Evolutionary conservation across 2,113 vertebrate species (phyloP).

Genomic region (Cavia porcellus): DNA sequence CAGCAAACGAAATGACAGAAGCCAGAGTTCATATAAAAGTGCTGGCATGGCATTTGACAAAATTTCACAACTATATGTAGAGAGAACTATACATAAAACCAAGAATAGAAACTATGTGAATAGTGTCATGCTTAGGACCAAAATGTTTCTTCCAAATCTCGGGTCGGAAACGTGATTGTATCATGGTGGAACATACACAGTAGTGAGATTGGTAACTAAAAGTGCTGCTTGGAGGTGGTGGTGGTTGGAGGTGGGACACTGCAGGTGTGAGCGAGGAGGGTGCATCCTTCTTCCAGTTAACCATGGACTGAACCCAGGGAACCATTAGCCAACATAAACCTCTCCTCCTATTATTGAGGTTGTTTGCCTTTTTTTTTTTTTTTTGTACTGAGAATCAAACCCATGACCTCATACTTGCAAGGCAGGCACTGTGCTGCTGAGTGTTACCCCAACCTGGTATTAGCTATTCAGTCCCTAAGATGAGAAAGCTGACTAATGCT

Average conservation of each 20-base stretch:
- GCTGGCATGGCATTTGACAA: background rate
- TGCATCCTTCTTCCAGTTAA: background rate
- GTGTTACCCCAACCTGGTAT: background rate
- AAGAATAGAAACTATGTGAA: background rate
- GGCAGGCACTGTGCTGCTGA: no score
- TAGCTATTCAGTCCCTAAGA: background rate
- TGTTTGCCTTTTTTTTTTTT: no score
- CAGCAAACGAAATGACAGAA: background rate
- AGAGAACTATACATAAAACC: background rate
- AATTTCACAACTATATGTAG: background rate
- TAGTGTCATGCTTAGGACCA: background rate
- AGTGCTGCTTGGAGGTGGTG: background rate
- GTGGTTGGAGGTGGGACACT: background rate
- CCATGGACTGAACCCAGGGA: background rate
- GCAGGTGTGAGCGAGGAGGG: background rate
- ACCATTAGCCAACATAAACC: background rate
- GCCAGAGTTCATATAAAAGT: background rate
- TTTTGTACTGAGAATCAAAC: no score
- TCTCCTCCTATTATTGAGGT: background rate
- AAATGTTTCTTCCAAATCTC: background rate
- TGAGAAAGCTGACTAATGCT: background rate
- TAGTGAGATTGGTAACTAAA: background rate
- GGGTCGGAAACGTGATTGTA: background rate
- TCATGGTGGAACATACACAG: background rate
- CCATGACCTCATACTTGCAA: no score